A percentile compares a stretch with the other conserved stretches of the same genome.
Evolutionary conservation across 2,113 vertebrate genomes (phyloP).

Genomic region (Phyllostomus hastatus): DNA sequence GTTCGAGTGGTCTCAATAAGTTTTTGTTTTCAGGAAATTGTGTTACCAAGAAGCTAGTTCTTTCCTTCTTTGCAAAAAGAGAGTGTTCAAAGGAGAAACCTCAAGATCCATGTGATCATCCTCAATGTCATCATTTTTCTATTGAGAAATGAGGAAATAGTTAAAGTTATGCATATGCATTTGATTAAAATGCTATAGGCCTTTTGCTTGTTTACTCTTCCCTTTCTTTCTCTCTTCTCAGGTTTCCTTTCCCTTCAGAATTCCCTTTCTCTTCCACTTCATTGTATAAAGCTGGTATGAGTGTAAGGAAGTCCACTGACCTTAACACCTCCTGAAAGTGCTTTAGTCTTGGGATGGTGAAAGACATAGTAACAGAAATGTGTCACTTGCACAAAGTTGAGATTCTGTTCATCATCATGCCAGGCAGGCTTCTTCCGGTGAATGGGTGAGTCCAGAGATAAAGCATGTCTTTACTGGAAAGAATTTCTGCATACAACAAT

Average conservation of each 20-base stretch:
- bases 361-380: conserved; percentile 69
- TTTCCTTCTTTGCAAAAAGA: background rate
- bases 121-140: background rate
- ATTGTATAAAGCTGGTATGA: background rate
- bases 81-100: background rate
- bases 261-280: background rate
- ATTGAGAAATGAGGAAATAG: background rate
- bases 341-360: conserved; percentile 52
- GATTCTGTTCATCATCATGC: background rate
- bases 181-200: background rate
- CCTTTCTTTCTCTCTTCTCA: background rate
- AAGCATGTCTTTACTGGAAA: conserved; percentile 74
- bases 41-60: background rate
- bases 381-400: conserved; percentile 57
- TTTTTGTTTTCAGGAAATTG: background rate
- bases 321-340: conserved; percentile 42
- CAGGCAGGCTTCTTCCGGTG: background rate
- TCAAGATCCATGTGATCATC: background rate
- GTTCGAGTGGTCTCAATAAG: background rate
- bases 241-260: background rate
- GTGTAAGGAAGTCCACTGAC: conserved; percentile 39
- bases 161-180: background rate
- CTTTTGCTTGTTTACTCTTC: background rate
- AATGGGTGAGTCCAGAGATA: conserved; percentile 52
- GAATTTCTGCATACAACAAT: conserved; percentile 64